These are phyloP conservation scores for Apogon talboti DNA, from an alignment of 2,797 vertebrate species.

Conservation along the genomic window DNA sequence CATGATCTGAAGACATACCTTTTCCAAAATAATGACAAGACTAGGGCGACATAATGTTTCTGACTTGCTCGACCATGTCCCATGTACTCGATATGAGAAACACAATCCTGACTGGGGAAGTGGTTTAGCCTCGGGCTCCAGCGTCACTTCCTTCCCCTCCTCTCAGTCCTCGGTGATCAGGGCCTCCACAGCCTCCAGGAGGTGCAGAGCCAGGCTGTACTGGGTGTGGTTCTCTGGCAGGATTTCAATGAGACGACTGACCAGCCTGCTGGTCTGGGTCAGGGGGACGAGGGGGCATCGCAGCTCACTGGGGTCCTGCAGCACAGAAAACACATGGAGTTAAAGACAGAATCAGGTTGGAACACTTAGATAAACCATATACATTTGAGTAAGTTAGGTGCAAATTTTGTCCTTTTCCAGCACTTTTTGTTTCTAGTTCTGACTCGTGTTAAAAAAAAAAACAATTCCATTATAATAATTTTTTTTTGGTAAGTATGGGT, in stretches of 20 bases:
- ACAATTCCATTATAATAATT: too few relatives aligned
- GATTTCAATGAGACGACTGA: conserved; percentile 90
- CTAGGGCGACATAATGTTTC: background rate
- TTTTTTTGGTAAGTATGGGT: too few relatives aligned
- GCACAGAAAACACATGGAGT: background rate
- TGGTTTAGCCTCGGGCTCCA: background rate
- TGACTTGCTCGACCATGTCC: background rate
- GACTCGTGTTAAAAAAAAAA: too few relatives aligned
- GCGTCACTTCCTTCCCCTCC: background rate
- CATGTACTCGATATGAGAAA: background rate
- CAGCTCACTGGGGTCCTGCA: conserved; percentile 92
- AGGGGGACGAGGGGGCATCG: conserved; percentile 89
- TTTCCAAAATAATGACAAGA: background rate
- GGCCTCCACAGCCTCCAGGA: conserved; percentile 91
- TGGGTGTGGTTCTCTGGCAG: conserved; percentile 95
- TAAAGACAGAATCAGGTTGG: too few relatives aligned
- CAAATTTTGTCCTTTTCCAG: too few relatives aligned
- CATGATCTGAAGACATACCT: conserved; percentile 34
- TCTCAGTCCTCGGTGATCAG: conserved; percentile 78
- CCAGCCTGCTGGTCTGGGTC: conserved; percentile 86
- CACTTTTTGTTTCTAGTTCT: too few relatives aligned
- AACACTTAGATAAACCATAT: too few relatives aligned
- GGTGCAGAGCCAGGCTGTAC: conserved; percentile 92
- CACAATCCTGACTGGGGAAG: background rate
- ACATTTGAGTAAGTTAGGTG: too few relatives aligned